Evolutionary conservation across 2,797 vertebrate species (phyloP), one percentile per base, ranked within the genome.

Genomic region (Muraenolepis orangiensis): DNA sequence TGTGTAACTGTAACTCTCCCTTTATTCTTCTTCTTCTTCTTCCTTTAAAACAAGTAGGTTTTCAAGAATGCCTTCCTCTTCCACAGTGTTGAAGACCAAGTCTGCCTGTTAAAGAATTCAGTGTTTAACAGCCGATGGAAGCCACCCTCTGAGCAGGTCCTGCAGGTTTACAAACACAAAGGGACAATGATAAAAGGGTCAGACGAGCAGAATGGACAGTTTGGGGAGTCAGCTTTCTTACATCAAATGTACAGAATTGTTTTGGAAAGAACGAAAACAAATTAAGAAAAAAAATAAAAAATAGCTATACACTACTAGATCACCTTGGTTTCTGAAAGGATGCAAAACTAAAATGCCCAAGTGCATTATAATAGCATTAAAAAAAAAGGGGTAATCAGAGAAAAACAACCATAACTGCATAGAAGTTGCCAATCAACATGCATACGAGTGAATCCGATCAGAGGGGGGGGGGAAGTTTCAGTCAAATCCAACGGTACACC

Each of bases 111-210:
- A 20, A 36, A 74, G 78, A 76, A 70, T 57, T 51, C 64, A 70
- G 18, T 57, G 51, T 74, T 69, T 79, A 51, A 42, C 72, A 81
- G 70, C 30, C 57, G 76, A 23, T 3, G 14, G 20, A 71, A 70
- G 77, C 71, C 72, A 32, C 40, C 26, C 80, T 84, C 34, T n/a
- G 40, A 85, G 81, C 84, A 78, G 85, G 86, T 87, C 84, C 87
- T 91, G 79, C 77, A 80, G 80, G 87, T 86, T 86, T 26, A 46
- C 73, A 78, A n/a, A 82, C 75, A 87, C 75, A 86, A 78, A 84
- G 68, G 76, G 66, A 34, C 80, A 46, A 74, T 32, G 42, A 20
- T 51, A 68, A 30, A 67, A n/a, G 79, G 79, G 76, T 86, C 72
- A 87, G 76, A 79, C 74, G 84, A 72, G 34, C 51, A 74, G 34